A percentile compares a stretch with the other conserved stretches of the same genome.
These are phyloP conservation scores for Drosophila chauvacae DNA, from an alignment of 1,140 invertebrate species.

Conservation along the genomic window DNA sequence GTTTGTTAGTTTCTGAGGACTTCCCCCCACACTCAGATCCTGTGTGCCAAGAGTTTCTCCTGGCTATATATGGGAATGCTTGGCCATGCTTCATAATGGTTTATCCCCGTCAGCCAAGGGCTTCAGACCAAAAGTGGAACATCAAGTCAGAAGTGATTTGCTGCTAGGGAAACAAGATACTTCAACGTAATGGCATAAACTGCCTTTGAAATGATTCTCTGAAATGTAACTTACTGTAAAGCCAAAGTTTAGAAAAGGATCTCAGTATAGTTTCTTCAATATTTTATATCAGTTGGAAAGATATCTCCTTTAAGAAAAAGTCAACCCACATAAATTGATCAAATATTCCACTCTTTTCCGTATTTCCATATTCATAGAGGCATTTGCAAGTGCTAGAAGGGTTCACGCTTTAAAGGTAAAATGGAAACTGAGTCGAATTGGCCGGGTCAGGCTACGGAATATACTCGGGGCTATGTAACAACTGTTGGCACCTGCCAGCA, in stretches of 20 bases:
- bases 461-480: constrained; percentile 11
- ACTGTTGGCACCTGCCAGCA: constrained; percentile 44
- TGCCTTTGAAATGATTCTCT: not conserved
- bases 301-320: not conserved
- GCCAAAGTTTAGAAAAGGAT: not conserved
- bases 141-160: constrained; percentile 8
- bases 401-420: constrained; percentile 32
- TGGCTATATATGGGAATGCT: constrained; percentile 12
- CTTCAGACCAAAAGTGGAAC: not conserved
- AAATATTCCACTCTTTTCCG: constrained; percentile 19
- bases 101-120: constrained; percentile 20
- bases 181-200: not conserved
- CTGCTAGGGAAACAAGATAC: not conserved
- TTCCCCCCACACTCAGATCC: not conserved
- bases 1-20: constrained; percentile 39
- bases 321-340: constrained; percentile 23
- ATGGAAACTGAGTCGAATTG: constrained; percentile 1
- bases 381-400: constrained; percentile 23
- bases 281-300: not conserved
- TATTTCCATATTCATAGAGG: constrained; percentile 17
- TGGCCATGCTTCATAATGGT: constrained; percentile 36
- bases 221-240: not conserved
- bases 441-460: constrained; percentile 16
- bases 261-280: no score
- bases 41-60: constrained; percentile 21